Conservation (phyloP, 2,113 vertebrate species). For the Phycodurus eques region DNA sequence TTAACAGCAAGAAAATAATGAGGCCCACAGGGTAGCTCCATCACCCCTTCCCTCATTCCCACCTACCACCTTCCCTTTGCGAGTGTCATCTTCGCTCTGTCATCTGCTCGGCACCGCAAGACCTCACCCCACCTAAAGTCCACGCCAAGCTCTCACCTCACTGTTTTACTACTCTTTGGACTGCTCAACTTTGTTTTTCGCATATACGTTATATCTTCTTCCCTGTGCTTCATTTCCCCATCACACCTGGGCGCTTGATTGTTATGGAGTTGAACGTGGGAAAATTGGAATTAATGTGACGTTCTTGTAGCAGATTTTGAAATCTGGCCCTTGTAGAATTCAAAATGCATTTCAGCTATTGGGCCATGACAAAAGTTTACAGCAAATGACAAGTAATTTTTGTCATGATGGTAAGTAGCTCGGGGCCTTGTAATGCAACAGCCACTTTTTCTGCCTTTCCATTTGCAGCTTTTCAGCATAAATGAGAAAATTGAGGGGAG, state of each 20-base stretch:
- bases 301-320: conserved; percentile 3
- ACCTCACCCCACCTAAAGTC: conserved; percentile 55
- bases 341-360: background rate
- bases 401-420: conserved; percentile 48
- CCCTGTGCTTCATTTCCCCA: conserved; percentile 9
- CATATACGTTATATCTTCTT: background rate
- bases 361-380: conserved; percentile 24
- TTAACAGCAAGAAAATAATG: conserved; percentile 84
- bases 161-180: conserved; percentile 16
- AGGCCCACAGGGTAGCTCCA: conserved; percentile 78
- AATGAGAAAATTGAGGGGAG: conserved; percentile 50
- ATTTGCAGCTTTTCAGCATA: conserved; percentile 56
- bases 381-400: conserved; percentile 57
- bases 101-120: conserved; percentile 39
- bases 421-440: conserved; percentile 43
- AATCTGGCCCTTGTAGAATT: background rate
- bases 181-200: conserved; percentile 15
- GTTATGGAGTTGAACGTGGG: background rate
- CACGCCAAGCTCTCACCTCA: conserved; percentile 52
- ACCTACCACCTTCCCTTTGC: conserved; percentile 65
- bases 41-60: conserved; percentile 72
- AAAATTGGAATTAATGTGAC: conserved; percentile 11
- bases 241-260: conserved; percentile 7
- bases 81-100: conserved; percentile 46
- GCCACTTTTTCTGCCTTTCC: conserved; percentile 55